Conservation (phyloP, 2,113 vertebrate species). For the Indicator maculatus region DNA sequence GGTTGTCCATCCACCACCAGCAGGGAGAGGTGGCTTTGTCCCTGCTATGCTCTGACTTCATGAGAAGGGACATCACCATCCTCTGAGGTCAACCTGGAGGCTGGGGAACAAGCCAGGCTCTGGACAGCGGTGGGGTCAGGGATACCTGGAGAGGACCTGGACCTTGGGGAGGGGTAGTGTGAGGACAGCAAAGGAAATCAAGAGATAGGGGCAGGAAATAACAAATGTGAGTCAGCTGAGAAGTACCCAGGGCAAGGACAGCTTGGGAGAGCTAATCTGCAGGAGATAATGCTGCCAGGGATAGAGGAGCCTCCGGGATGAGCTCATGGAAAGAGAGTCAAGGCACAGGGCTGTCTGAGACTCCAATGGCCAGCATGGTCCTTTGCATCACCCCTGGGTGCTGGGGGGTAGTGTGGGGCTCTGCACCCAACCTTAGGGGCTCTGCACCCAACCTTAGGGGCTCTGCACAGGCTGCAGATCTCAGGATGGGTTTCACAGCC, state of each 20-base stretch:
- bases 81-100: neutral
- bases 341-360: neutral
- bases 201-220: constrained; percentile 50
- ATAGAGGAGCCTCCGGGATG: neutral
- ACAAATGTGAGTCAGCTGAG: constrained; percentile 33
- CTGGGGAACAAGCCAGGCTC: accelerated
- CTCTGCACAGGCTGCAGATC: accelerated
- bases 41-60: neutral
- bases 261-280: neutral
- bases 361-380: accelerated
- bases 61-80: neutral
- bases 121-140: neutral
- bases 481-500: neutral
- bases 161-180: neutral
- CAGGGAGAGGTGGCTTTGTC: neutral
- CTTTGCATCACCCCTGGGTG: neutral
- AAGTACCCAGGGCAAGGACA: neutral
- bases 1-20: neutral
- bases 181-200: constrained; percentile 9
- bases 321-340: neutral
- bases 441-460: neutral
- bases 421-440: too few species aligned
- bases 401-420: too few species aligned
- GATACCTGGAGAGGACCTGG: neutral
- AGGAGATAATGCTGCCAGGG: neutral